Evolutionary conservation across 2,888 invertebrate genomes (phyloP).

Genomic region (Eutolmus rufibarbis): DNA sequence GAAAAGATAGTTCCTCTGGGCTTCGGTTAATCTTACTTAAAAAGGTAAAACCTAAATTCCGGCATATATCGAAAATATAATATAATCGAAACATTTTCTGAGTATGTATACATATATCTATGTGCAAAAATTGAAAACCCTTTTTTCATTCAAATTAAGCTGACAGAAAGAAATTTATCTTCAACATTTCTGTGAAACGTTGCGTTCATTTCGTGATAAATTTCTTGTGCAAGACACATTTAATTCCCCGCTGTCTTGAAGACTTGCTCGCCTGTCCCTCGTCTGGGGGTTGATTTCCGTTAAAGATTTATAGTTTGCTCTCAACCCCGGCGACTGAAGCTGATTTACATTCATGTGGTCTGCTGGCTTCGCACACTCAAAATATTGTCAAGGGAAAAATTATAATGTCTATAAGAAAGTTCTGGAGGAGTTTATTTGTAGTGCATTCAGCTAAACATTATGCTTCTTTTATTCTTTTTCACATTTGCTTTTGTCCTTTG

Average conservation of each 20-base stretch:
- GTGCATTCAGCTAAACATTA: background rate
- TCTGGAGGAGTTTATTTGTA: background rate
- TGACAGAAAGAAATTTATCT: background rate
- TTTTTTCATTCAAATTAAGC: background rate
- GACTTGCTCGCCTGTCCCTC: background rate
- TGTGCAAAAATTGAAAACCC: background rate
- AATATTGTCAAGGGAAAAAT: background rate
- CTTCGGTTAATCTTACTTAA: background rate
- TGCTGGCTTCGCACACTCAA: background rate
- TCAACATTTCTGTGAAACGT: background rate
- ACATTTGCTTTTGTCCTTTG: background rate
- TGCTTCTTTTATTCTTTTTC: background rate
- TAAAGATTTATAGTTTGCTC: constrained; percentile 1
- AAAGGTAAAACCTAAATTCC: background rate
- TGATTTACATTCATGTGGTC: background rate
- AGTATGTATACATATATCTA: background rate
- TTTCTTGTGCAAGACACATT: background rate
- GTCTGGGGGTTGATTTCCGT: background rate
- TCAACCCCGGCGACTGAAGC: background rate
- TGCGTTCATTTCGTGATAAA: background rate
- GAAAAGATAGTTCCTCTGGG: background rate
- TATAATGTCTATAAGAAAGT: background rate
- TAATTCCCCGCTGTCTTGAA: background rate
- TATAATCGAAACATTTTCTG: background rate
- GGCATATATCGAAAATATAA: background rate